Evolutionary conservation across 2,888 invertebrate genomes (phyloP), one percentile per base, ranked within the genome.

Genomic region (Melikaiella ostensackeni): DNA sequence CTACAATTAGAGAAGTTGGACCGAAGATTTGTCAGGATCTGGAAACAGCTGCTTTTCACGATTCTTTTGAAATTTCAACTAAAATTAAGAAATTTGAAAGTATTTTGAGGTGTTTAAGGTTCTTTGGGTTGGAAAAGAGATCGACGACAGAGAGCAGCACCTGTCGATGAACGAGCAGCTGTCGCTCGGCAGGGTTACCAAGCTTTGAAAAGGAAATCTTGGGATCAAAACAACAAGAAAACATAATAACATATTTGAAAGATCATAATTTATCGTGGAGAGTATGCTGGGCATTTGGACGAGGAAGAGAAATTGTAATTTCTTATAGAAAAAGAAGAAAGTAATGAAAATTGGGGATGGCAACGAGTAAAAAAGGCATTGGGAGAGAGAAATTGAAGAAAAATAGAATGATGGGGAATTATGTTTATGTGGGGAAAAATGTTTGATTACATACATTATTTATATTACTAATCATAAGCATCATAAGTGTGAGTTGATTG

Each of bases 161-260:
- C 6, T 59, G 9, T 4, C 27, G 24, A 27, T 59, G 7, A 59
- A 24, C 21, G 11, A 70, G 70, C 70, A 50, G 70, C 70, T 70
- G 70, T 70, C 11, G 30, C 46, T 42, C 24, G 21, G 16, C 50
- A 70, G 33, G 33, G n/a, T 4, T 16, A n/a, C 50, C 70, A 70
- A 27, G 4, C n/a, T 50, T 70, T 9, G 19, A 50, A 55, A 33
- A 70, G 19, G 11, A 50, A 70, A 70, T 50, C 9, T 70, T 50
- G 21, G n/a, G 16, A 42, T 30, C 30, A 70, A 13, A 46, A 70
- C 30, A 70, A 66, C 30, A 70, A 66, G 42, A 66, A 66, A 42
- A 59, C 27, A 57, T 11, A 46, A 66, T 46, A 30, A 66, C 66
- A 70, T 70, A n/a, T 66, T 66, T 19, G 5, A 8, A 24, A n/a